Evolutionary conservation across 2,797 vertebrate species (phyloP), one percentile per base, ranked within the genome.

Genomic region (Spinus olivaceus): DNA sequence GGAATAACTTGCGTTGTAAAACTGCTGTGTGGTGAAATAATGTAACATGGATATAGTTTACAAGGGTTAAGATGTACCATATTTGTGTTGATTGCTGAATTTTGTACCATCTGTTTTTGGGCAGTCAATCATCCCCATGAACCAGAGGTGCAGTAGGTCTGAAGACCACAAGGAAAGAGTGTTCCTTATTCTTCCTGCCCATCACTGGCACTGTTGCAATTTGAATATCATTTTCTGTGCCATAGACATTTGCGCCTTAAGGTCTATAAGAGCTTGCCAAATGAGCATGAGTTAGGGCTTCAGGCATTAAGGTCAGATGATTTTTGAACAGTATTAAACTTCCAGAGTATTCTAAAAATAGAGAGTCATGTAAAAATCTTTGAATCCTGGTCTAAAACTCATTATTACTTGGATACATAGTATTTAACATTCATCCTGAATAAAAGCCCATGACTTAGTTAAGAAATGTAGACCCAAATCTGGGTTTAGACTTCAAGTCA

Each of bases 31-130:
- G 53, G 37, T 83, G 69, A 64, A 86, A 54, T 69, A 41, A 32
- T 0, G 0, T n/a, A 27, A 12, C 21, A 20, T 23, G 19, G 49
- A 10, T 67, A 24, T 14, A 50, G 5, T 42, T 81, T 69, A 30
- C 4, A 70, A 37, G 73, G 35, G 9, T 78, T 84, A 71, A 67
- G 77, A 39, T 70, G 30, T 46, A 27, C 27, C 17, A 8, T 50
- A 27, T 2, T 1, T 35, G 12, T 63, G 42, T 69, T 59, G 51
- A 27, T 59, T 72, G 21, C 35, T 66, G 60, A 50, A 44, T 66
- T 88, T 51, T 37, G 16, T 88, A 28, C n/a, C 2, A 2, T 70
- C 56, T 86, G 13, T 77, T 72, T 51, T 19, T 7, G 39, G 14
- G 25, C n/a, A 81, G 23, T 60, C 41, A 54, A 1, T 60, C 51